Percentiles rank a stretch among this genome's conserved stretches.
phyloP scores from a whole-genome alignment of 2,113 vertebrate species.

The Cebidichthys violaceus region DNA sequence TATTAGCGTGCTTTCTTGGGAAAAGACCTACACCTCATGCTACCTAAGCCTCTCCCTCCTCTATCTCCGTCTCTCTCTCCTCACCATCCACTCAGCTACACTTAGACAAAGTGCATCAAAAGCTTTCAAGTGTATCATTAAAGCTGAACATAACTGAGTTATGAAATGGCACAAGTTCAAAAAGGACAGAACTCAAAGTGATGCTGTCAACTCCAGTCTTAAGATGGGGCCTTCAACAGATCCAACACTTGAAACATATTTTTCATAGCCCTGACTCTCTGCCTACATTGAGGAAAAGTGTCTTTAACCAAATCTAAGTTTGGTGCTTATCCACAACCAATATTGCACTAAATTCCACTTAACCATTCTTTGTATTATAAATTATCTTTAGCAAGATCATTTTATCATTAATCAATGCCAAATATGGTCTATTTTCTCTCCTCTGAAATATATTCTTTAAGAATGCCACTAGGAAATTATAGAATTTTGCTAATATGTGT shows the following conservation, averaged over 20 bases:
- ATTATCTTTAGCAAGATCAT: background rate
- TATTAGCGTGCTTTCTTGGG: conserved; percentile 67
- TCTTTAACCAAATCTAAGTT: background rate
- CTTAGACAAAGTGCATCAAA: conserved; percentile 40
- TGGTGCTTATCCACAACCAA: background rate
- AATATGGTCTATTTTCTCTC: background rate
- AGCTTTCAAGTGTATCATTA: conserved; percentile 37
- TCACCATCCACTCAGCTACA: conserved; percentile 29
- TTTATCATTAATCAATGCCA: background rate
- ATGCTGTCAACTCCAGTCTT: background rate
- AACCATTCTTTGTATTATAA: background rate
- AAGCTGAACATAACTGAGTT: conserved; percentile 1
- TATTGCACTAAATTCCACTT: background rate
- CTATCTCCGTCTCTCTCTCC: background rate
- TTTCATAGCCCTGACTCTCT: too few relatives aligned
- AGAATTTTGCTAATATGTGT: background rate
- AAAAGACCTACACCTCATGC: conserved; percentile 32
- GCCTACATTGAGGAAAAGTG: too few relatives aligned
- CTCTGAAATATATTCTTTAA: background rate
- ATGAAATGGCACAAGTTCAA: conserved; percentile 13
- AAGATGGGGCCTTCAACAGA: background rate
- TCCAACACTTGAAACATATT: too few relatives aligned
- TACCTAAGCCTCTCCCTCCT: conserved; percentile 24
- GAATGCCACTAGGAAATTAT: background rate
- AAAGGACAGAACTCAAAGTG: background rate